These are phyloP conservation scores for Campylorhamphus procurvoides DNA, from an alignment of 2,113 vertebrate genomes.

Conservation along the genomic window DNA sequence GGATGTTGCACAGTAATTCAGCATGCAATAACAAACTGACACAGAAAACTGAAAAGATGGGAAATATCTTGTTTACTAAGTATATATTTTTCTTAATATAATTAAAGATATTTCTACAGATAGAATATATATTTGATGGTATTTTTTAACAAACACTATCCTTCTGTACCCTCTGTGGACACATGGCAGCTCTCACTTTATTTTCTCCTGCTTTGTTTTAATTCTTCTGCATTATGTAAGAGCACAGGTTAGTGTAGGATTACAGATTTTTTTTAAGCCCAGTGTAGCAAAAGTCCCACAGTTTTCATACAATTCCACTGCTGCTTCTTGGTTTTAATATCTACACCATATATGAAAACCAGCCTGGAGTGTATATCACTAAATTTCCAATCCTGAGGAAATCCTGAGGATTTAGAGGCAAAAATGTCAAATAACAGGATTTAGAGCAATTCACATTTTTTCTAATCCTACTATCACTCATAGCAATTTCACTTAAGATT, in stretches of 20 bases:
- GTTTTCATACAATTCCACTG: not conserved
- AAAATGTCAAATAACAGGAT: not conserved
- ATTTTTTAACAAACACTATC: not conserved
- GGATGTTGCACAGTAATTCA: not conserved
- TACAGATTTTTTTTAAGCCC: not conserved
- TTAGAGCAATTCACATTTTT: not conserved
- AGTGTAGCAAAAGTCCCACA: not conserved
- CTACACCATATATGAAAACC: not conserved
- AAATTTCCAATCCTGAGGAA: not conserved
- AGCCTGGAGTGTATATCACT: not conserved
- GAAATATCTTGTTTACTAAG: not conserved
- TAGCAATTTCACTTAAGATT: not conserved
- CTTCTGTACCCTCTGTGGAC: not conserved
- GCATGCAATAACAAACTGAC: not conserved
- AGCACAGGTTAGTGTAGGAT: not conserved
- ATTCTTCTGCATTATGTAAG: not conserved
- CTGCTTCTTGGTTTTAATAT: not conserved
- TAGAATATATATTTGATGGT: not conserved
- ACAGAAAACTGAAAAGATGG: not conserved
- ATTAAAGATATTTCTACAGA: not conserved
- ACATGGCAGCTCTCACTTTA: not conserved
- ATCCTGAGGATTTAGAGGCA: not conserved
- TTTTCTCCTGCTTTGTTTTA: not conserved
- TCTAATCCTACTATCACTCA: not conserved
- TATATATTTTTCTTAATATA: not conserved